Conservation (phyloP, 2,113 vertebrate species). For the Pygathrix nemaeus region DNA sequence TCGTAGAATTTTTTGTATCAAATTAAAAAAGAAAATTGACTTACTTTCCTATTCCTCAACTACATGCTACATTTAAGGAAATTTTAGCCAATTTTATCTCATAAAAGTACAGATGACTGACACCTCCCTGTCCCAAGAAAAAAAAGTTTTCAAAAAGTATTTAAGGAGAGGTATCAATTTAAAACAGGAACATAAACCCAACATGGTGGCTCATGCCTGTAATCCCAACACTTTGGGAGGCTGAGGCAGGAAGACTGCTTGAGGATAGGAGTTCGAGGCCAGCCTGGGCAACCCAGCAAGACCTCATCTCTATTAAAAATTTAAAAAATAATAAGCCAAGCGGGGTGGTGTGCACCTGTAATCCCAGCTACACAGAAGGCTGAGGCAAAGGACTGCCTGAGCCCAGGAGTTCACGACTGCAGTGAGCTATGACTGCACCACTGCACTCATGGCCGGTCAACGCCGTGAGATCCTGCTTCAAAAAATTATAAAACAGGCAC, state of each 20-base stretch:
- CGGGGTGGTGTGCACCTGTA: background rate
- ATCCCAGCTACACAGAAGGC: background rate
- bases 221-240: background rate
- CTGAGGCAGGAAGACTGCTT: background rate
- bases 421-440: background rate
- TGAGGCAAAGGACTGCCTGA: background rate
- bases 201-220: background rate
- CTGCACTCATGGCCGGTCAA: background rate
- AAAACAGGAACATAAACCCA: background rate
- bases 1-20: background rate
- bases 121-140: background rate
- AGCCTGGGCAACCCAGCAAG: background rate
- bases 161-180: background rate
- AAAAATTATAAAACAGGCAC: background rate
- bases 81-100: background rate
- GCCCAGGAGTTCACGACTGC: background rate
- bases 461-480: background rate
- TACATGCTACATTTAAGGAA: background rate
- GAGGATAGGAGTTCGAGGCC: background rate
- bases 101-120: background rate
- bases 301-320: background rate
- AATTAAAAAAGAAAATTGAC: background rate
- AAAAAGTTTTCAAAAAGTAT: background rate
- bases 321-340: background rate
- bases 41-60: background rate